phyloP scores from a whole-genome alignment of 2,113 vertebrate genomes.

The Ceyx melanurus region DNA sequence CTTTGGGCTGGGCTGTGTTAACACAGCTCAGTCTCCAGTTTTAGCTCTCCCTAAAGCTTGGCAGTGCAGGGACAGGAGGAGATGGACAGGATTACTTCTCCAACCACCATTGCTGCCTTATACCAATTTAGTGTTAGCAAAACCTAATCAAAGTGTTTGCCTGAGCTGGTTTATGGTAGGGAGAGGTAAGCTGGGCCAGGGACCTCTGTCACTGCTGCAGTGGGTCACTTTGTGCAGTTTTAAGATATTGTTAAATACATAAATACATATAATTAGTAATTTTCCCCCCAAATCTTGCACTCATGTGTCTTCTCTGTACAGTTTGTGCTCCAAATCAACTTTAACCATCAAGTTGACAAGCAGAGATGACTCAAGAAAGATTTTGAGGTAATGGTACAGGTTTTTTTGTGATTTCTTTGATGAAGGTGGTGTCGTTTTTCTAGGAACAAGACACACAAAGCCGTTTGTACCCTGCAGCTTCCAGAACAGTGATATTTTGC shows the following conservation, averaged over 20 bases:
- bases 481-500: neutral
- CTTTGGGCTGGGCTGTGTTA: neutral
- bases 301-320: slow-evolving; percentile 5
- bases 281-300: neutral
- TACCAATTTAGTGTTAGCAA: neutral
- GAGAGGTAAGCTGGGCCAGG: neutral
- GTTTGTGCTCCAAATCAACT: slow-evolving; percentile 75
- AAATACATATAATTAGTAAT: neutral
- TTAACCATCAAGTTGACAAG: slow-evolving; percentile 75
- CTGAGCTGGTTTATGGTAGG: neutral
- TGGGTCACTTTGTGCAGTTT: neutral
- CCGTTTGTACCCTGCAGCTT: neutral
- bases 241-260: neutral
- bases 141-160: neutral
- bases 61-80: neutral
- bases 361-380: slow-evolving; percentile 47
- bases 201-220: neutral
- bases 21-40: neutral
- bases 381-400: slow-evolving; percentile 75
- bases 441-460: neutral
- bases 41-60: neutral
- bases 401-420: neutral
- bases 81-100: neutral
- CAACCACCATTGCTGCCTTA: neutral
- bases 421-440: neutral